Evolutionary conservation across 2,888 invertebrate genomes (phyloP), one percentile per base, ranked within the genome.

Genomic region (Scaptomyza polygonia): DNA sequence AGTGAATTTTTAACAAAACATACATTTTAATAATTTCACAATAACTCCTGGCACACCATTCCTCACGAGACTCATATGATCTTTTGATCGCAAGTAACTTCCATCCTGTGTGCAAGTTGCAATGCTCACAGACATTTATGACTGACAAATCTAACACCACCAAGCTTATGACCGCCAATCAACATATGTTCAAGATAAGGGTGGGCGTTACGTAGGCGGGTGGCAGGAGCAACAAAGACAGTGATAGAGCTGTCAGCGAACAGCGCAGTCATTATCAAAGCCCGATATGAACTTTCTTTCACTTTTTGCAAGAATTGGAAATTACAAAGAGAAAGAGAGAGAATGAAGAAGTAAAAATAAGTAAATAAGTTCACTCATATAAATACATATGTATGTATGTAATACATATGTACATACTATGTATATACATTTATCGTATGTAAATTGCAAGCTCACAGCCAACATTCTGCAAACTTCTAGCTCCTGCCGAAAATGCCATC

Each of bases 231-330:
- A 64, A 48, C 36, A 27, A 43, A 48, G 55, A 52, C 45, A 36
- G 39, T 55, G 67, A 71, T 71, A 72, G 57, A 61, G 49, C 72
- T 36, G 7, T 25, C 36, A 74, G 42, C 40, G 39, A 48, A 29
- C 58, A 55, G 58, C 49, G 21, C 65, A 73, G 78, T 79, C 76
- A 82, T 87, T 82, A 82, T 87, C 79, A 85, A 74, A 87, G 69
- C 73, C 71, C 71, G 67, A 72, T 72, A 81, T 78, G 69, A 72
- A 69, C 67, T 64, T 48, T 6, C 25, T 12, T n/a, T 39, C 36
- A 30, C 54, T 30, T 9, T 9, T 6, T 12, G 70, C 36, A n/a
- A n/a, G n/a, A n/a, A 79, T 83, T 79, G 73, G 68, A 66, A 44
- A 77, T 77, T 69, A 68, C 63, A 39, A 34, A 21, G 36, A 43